Evolutionary conservation across 2,888 invertebrate species (phyloP).

Genomic region (Diloba caeruleocephala): DNA sequence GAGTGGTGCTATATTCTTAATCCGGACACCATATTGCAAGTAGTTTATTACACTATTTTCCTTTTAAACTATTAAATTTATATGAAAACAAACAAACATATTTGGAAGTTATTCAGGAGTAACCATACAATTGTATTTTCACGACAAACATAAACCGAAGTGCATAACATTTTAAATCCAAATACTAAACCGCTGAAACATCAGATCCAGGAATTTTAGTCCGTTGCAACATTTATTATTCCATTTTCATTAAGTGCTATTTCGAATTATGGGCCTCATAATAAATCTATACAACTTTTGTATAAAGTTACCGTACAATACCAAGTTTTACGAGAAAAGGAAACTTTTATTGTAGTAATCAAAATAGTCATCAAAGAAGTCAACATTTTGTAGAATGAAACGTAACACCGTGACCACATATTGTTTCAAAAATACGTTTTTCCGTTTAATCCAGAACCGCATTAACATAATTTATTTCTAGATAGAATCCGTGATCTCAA

Average conservation of each 20-base stretch:
- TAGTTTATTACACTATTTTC: no score
- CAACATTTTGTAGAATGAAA: constrained; percentile 10
- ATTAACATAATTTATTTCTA: constrained; percentile 47
- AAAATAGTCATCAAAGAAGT: constrained; percentile 21
- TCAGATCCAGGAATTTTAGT: constrained; percentile 18
- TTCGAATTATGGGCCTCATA: constrained; percentile 21
- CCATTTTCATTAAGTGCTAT: constrained; percentile 20
- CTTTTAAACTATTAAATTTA: no score
- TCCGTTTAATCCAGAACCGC: constrained; percentile 32
- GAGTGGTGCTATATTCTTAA: no score
- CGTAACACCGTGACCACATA: constrained; percentile 15
- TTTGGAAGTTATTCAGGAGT: constrained; percentile 1
- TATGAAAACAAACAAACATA: not conserved
- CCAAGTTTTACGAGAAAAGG: constrained; percentile 1
- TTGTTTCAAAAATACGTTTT: constrained; percentile 16
- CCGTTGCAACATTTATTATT: constrained; percentile 31
- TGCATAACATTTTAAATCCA: constrained; percentile 13
- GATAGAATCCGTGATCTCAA: constrained; percentile 43
- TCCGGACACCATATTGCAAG: no score
- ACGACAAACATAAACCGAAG: constrained; percentile 7
- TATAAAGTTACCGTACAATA: not conserved
- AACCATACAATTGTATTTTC: constrained; percentile 4
- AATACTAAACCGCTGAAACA: constrained; percentile 10
- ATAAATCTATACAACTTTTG: constrained; percentile 14
- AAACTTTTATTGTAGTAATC: constrained; percentile 10